Conservation (phyloP, 1,140 invertebrate genomes). For the Achatina immaculata region DNA sequence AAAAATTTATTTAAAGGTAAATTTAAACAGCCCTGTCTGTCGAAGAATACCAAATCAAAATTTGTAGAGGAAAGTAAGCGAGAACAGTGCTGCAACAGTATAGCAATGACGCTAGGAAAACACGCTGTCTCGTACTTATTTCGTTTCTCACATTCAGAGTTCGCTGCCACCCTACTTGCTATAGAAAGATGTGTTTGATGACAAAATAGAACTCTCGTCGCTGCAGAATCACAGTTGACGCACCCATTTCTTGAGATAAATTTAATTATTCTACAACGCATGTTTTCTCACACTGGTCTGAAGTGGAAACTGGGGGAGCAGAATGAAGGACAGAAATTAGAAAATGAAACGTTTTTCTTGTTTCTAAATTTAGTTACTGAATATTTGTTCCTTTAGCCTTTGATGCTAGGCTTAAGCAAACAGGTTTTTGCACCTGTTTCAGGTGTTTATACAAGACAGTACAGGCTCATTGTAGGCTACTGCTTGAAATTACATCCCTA, state of each 20-base stretch:
- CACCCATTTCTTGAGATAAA: background rate
- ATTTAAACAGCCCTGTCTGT: background rate
- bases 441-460: no score
- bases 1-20: conserved; percentile 7
- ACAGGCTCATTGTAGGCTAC: no score
- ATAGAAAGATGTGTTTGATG: background rate
- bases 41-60: background rate
- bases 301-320: background rate
- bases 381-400: no score
- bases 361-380: no score
- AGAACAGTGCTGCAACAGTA: background rate
- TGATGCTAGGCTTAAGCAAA: no score
- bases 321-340: background rate
- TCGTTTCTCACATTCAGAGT: background rate
- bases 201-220: background rate
- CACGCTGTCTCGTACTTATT: background rate
- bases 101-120: background rate
- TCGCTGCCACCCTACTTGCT: background rate
- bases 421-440: no score
- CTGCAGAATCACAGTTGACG: background rate
- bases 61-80: background rate
- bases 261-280: background rate
- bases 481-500: no score
- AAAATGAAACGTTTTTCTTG: no score
- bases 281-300: conserved; percentile 5